Evolutionary conservation across 2,797 vertebrate species (phyloP).

Genomic region (Furcifer pardalis): DNA sequence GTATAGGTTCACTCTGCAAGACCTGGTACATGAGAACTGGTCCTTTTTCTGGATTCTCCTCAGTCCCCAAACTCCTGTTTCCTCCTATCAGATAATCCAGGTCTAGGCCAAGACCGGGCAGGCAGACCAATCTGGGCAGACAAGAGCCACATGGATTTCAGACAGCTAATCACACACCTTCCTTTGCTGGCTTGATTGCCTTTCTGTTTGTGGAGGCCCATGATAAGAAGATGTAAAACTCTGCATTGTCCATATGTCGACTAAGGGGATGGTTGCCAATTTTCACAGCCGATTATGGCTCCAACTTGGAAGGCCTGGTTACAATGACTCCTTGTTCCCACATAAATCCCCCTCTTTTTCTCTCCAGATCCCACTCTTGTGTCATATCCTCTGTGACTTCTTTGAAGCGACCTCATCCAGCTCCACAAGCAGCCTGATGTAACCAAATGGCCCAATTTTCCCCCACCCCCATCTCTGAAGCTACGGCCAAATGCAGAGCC

Average conservation of each 20-base stretch:
- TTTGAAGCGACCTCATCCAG: constrained; percentile 67
- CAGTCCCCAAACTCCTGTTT: background rate
- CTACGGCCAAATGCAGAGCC: background rate
- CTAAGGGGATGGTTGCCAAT: constrained; percentile 57
- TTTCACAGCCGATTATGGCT: constrained; percentile 59
- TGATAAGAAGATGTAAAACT: constrained; percentile 4
- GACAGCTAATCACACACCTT: background rate
- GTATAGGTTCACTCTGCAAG: background rate
- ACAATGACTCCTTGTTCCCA: constrained; percentile 71
- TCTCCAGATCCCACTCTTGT: constrained; percentile 44
- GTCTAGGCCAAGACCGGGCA: background rate
- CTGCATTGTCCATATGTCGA: background rate
- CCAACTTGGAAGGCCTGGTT: constrained; percentile 44
- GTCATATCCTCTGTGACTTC: constrained; percentile 58
- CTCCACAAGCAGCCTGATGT: constrained; percentile 52
- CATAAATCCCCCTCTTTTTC: background rate
- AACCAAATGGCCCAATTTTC: constrained; percentile 11
- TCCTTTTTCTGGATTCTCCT: background rate
- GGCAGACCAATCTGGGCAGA: background rate
- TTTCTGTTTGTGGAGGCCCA: background rate
- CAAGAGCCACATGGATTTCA: background rate
- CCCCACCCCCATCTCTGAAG: background rate
- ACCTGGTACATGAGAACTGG: background rate
- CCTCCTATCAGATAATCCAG: constrained; percentile 1
- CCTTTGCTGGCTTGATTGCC: background rate